Evolutionary conservation across 1,140 invertebrate species (phyloP).

Genomic region (Scylla paramamosain): DNA sequence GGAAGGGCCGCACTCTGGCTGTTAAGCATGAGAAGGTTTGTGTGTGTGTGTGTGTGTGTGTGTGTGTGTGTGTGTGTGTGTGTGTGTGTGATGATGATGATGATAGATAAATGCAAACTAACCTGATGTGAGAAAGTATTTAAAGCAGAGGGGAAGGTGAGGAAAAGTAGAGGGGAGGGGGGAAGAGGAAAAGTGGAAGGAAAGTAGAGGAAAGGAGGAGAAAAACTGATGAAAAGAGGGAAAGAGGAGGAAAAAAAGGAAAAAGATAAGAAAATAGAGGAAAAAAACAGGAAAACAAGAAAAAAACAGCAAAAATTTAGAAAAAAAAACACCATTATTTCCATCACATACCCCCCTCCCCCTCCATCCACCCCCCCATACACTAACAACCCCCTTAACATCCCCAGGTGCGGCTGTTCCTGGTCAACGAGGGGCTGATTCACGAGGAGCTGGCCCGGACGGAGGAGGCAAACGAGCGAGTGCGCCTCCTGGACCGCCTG

Average conservation of each 20-base stretch:
- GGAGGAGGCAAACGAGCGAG: conserved; percentile 85
- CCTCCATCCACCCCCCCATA: no score
- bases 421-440: conserved; percentile 88
- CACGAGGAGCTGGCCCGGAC: conserved; percentile 89
- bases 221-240: neutral
- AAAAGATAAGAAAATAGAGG: no score
- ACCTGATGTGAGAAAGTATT: neutral
- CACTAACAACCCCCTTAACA: neutral
- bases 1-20: conserved; percentile 89
- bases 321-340: no score
- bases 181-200: neutral
- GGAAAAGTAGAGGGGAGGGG: neutral
- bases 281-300: no score
- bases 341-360: no score
- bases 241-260: no score
- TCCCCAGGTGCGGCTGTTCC: conserved; percentile 83
- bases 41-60: neutral
- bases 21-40: conserved; percentile 91
- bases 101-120: neutral
- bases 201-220: neutral
- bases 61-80: neutral
- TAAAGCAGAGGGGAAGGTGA: neutral
- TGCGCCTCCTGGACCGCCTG: conserved; percentile 93
- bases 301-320: no score
- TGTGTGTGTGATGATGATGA: neutral